These are phyloP conservation scores for Aotus griseimembra DNA, from an alignment of 2,797 vertebrate species.

Conservation along the genomic window DNA sequence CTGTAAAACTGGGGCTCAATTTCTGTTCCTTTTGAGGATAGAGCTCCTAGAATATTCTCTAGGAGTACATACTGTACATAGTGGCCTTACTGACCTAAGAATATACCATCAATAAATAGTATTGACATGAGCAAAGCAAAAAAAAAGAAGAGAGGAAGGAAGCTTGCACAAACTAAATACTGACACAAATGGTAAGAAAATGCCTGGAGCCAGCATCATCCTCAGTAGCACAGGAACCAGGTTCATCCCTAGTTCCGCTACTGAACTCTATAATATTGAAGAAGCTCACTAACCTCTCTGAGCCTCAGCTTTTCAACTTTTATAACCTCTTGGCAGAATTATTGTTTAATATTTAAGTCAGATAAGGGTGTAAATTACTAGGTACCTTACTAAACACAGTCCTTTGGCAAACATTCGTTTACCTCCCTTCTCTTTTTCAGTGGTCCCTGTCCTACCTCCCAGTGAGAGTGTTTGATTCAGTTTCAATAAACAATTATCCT, in stretches of 20 bases:
- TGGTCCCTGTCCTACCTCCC: background rate
- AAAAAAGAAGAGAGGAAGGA: background rate
- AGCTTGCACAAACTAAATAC: background rate
- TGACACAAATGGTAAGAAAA: background rate
- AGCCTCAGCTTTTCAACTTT: background rate
- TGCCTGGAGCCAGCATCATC: background rate
- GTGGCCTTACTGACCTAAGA: background rate
- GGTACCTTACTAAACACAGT: too few relatives aligned
- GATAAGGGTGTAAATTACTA: background rate
- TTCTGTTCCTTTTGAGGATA: background rate
- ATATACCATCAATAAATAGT: background rate
- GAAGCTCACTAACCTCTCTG: background rate
- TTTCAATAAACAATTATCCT: background rate
- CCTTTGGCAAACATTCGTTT: background rate
- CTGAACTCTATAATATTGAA: background rate
- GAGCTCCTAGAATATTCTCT: background rate
- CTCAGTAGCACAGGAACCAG: background rate
- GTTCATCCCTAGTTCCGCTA: background rate
- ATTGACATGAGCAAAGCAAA: background rate
- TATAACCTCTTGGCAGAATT: background rate
- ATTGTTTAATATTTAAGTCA: background rate
- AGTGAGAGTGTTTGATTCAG: background rate
- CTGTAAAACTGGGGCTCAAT: background rate
- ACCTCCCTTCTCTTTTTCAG: background rate
- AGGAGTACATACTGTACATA: background rate